Base-by-base conservation (phyloP, 2,888 invertebrate genomes). In the Norana najaformis region DNA sequence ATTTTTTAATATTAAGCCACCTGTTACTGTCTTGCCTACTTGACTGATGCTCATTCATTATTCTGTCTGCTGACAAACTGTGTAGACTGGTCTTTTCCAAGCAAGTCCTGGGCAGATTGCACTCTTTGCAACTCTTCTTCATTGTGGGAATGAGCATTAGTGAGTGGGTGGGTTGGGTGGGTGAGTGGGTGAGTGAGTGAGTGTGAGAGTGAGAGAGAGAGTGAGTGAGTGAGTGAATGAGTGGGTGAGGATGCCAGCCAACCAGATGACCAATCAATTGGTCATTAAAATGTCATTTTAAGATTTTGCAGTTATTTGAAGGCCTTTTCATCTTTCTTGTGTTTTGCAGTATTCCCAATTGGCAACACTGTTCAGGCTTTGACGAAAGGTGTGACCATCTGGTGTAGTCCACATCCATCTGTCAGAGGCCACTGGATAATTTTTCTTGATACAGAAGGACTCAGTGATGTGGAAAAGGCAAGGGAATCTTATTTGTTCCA, bases 391-490 rank as follows among this genome's bases (percentile, higher is more conserved):
- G 47, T 90, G 14, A 41, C n/a, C 30, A 34, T 88, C 38, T 90
- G 90, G 90, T 83, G 85, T 14, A 4, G 47, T 35, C 88, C 41
- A 30, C 90, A 88, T 37, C 90, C 90, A 34, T 47, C 38, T 2
- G 16, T 37, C 38, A 36, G 35, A 38, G 82, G 83, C 6, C 37
- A 83, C 16, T n/a, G n/a, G 83, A 82, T 89, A 20, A 30, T 89
- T 34, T 41, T 89, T 30, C 85, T 89, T 69, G 89, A 89, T 41
- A 89, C 85, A 0, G 89, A 89, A 83, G 89, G 89, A 37, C 83
- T 89, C n/a, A 37, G 35, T 23, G 89, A 89, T 30, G 85, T 83
- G n/a, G 85, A 83, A 41, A 11, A 89, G 83, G 83, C 37, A 85
- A 85, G 85, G 35, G 20, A 37, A 69, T 1, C 0, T 8, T 8